Evolutionary conservation across 53 echinoderm and acorn worm species (phyloP).

Genomic region (Glandiceps talaboti): DNA sequence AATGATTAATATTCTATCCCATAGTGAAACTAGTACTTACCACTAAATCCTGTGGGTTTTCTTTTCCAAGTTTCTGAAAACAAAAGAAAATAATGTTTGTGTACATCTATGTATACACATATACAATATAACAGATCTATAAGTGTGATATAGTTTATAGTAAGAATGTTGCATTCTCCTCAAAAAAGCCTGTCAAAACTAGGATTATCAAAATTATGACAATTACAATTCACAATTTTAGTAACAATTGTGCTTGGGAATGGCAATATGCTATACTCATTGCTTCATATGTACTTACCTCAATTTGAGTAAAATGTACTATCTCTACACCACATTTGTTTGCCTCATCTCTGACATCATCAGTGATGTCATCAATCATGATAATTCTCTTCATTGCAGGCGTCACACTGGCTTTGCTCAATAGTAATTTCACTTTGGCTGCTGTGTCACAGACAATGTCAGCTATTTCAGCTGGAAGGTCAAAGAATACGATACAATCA

Average conservation of each 20-base stretch:
- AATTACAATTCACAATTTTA: too few relatives aligned
- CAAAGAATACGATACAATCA: too few relatives aligned
- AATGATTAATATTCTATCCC: too few relatives aligned
- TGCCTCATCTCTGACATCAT: conserved; percentile 21
- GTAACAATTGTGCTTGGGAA: too few relatives aligned
- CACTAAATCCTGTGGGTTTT: conserved; percentile 33
- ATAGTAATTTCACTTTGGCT: conserved; percentile 19
- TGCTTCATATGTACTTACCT: conserved; percentile 2
- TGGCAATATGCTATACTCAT: too few relatives aligned
- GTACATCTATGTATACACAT: too few relatives aligned
- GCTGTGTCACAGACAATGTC: conserved; percentile 53
- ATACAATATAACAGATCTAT: too few relatives aligned
- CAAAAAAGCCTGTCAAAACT: too few relatives aligned
- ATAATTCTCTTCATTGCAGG: conserved; percentile 36
- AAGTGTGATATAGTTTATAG: too few relatives aligned
- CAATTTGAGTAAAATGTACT: conserved; percentile 36
- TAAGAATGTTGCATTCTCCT: too few relatives aligned
- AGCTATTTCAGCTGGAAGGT: conserved; percentile 29
- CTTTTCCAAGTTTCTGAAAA: conserved; percentile 34
- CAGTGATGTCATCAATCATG: conserved; percentile 36
- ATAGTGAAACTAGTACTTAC: conserved; percentile 28
- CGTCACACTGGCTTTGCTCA: conserved; percentile 32
- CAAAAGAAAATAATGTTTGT: neutral
- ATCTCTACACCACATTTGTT: conserved; percentile 37
- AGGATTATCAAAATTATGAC: too few relatives aligned